phyloP scores from a whole-genome alignment of 1,140 invertebrate species.

The Drosophila jambulina region DNA sequence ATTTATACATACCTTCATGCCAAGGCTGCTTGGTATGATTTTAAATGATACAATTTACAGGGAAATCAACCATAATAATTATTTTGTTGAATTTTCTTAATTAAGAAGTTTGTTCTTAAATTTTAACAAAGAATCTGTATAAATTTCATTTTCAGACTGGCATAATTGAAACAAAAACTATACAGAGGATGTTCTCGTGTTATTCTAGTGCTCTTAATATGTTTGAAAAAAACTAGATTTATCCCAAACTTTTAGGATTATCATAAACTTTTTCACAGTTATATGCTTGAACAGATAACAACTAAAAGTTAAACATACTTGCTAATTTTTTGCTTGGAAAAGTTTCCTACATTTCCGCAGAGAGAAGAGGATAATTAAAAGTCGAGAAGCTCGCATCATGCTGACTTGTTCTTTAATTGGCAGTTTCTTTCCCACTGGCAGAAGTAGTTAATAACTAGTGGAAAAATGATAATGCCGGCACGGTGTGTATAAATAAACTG shows the following conservation, averaged over 20 bases:
- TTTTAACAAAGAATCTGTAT: not conserved
- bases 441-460: conserved; percentile 35
- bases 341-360: not conserved
- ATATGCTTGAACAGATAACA: conserved; percentile 4
- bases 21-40: too few species aligned
- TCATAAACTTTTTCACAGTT: not conserved
- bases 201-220: not conserved
- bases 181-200: too few species aligned
- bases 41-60: not conserved
- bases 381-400: conserved; percentile 32
- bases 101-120: not conserved
- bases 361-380: conserved; percentile 38
- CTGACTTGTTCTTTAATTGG: conserved; percentile 32
- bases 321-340: conserved; percentile 1
- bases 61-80: accelerated
- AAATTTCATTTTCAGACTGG: too few species aligned
- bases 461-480: conserved; percentile 25
- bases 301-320: not conserved
- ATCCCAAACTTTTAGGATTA: not conserved
- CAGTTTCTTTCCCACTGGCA: conserved; percentile 3
- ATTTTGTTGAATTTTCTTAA: not conserved
- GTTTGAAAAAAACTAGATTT: not conserved
- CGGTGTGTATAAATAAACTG: conserved; percentile 53
- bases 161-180: not conserved
- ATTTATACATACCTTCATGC: not conserved